Evolutionary conservation across 2,888 invertebrate species (phyloP).

Genomic region (Aelia acuminata): DNA sequence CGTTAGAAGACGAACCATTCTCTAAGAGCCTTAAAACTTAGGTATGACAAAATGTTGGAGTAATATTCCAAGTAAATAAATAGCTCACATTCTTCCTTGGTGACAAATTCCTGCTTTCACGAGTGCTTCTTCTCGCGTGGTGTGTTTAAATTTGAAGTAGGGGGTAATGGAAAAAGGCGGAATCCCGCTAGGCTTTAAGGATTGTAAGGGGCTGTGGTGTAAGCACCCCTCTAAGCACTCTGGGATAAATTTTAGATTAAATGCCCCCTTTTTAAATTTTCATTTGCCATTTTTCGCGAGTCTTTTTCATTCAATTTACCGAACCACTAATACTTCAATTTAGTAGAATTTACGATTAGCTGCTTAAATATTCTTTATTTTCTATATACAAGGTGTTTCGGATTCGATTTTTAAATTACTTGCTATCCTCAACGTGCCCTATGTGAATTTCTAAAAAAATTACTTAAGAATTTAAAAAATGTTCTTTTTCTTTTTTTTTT

Average conservation of each 20-base stretch:
- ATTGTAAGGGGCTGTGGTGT: neutral
- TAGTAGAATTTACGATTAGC: neutral
- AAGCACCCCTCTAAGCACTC: slow-evolving; percentile 20
- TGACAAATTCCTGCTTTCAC: slow-evolving; percentile 38
- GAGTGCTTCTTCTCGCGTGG: neutral
- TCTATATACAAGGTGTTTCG: no score
- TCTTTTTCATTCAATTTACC: neutral
- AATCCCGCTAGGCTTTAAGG: slow-evolving; percentile 1
- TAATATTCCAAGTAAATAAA: neutral
- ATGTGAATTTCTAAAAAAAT: no score
- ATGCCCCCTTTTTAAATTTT: slow-evolving; percentile 26
- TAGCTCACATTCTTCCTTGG: neutral
- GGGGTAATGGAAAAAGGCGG: slow-evolving; percentile 28
- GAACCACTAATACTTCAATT: neutral
- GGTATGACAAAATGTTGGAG: neutral
- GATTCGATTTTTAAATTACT: no score
- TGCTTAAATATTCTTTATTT: neutral
- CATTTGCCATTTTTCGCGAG: neutral
- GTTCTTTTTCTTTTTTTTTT: no score
- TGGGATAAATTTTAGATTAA: slow-evolving; percentile 18
- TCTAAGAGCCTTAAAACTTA: neutral
- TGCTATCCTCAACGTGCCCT: no score
- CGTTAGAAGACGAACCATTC: neutral
- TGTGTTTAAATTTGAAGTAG: slow-evolving; percentile 30
- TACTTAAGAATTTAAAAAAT: no score